Evolutionary conservation across 1,140 invertebrate genomes (phyloP).

Genomic region (Antheraea mylitta): DNA sequence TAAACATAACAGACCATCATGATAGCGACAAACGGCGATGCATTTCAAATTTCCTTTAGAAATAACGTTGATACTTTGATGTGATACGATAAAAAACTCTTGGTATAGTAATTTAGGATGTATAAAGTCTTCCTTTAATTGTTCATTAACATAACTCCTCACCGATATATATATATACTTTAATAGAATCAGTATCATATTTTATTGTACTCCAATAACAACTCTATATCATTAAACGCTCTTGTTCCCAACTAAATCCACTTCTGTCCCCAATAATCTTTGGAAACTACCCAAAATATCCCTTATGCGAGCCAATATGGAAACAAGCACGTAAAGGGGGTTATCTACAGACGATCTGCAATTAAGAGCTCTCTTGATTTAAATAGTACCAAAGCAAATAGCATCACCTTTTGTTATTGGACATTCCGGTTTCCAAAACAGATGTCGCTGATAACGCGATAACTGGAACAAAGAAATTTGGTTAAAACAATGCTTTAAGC

Average conservation of each 20-base stretch:
- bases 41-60: too few species aligned
- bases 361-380: background rate
- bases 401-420: background rate
- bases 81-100: too few species aligned
- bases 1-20: too few species aligned
- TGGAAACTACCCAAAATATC: background rate
- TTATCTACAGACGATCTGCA: background rate
- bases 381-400: background rate
- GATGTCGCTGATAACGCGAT: background rate
- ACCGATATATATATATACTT: too few species aligned
- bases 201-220: background rate
- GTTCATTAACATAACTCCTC: too few species aligned
- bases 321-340: background rate
- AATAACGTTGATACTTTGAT: too few species aligned
- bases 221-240: background rate
- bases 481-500: background rate
- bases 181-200: too few species aligned
- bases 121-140: too few species aligned
- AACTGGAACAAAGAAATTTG: slow-evolving; percentile 6
- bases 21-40: too few species aligned
- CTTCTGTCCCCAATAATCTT: background rate
- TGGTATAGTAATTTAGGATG: too few species aligned
- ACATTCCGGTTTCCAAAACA: background rate
- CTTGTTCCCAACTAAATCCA: background rate
- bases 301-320: background rate